Base-by-base conservation (phyloP, 2,797 vertebrate genomes). In the Antennarius maculatus region DNA sequence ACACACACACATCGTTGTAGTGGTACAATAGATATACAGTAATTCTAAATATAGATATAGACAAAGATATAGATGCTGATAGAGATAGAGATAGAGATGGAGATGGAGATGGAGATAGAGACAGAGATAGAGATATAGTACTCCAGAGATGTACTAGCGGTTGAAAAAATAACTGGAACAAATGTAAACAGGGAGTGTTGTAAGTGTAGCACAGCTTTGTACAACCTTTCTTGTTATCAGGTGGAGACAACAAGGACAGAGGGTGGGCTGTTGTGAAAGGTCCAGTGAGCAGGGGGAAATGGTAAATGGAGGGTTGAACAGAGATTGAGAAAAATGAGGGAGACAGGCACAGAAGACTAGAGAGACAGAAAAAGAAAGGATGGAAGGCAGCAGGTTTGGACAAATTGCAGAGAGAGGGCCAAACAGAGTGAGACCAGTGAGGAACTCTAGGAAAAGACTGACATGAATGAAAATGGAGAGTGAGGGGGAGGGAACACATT, bases 181-280 rank as follows among this genome's bases (percentile, higher is more conserved):
- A 13, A 15, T 43, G 42, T 43, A 15, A 43, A 75, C 72, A 43
- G 65, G 65, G 65, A 79, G 54, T 54, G 39, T 66, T 72, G 23
- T 52, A 61, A 74, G 68, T 17, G 16, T 52, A 75, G 82, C 74
- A n/a, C 61, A 46, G 74, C 71, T 56, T 75, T 74, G 69, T 56
- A 59, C 77, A 61, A 55, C 61, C 55, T 74, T 53, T 66, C 81
- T 83, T 74, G 74, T 85, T 89, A 88, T 89, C 78, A 84, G 76
- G 67, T 75, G 71, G 42, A 66, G 67, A 74, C 67, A 77, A 51
- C 9, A 60, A 76, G 65, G 54, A 71, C 58, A 86, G 76, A 74
- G 61, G 67, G 70, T 48, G 53, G 67, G 65, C 54, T 75, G 62
- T 61, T 29, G 15, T 34, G 31, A 34, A 34, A 34, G 60, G 63